A percentile compares a stretch with the other conserved stretches of the same genome.
These are phyloP conservation scores for Sciurus vulgaris DNA, from an alignment of 2,797 vertebrate genomes.

Conservation along the genomic window DNA sequence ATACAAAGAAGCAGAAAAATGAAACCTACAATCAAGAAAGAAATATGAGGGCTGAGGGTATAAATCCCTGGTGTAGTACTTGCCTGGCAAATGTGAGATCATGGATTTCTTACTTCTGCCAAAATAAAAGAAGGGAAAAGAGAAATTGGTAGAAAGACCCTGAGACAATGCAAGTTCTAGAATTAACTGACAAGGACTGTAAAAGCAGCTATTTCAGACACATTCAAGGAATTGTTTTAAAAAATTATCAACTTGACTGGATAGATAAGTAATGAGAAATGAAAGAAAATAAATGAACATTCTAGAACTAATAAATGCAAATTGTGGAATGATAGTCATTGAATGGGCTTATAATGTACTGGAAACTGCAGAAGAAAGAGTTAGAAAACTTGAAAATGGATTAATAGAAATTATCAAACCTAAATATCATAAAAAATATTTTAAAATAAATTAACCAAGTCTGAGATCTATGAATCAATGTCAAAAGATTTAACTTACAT, in stretches of 20 bases:
- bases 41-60: background rate
- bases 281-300: background rate
- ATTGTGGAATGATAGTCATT: background rate
- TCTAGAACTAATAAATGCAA: background rate
- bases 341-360: background rate
- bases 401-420: background rate
- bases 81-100: background rate
- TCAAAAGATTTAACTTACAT: background rate
- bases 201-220: background rate
- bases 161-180: background rate
- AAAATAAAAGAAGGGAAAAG: too few species aligned
- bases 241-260: background rate
- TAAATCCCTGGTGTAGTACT: background rate
- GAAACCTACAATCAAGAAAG: background rate
- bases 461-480: background rate
- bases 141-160: background rate
- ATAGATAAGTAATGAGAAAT: background rate
- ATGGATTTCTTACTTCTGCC: too few species aligned
- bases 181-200: background rate
- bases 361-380: background rate
- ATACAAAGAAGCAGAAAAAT: background rate
- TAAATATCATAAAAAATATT: constrained; percentile 23
- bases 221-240: background rate
- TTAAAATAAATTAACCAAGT: background rate
- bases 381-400: constrained; percentile 7